A percentile compares a stretch with the other conserved stretches of the same genome.
Evolutionary conservation across 2,113 vertebrate genomes (phyloP).

Genomic region (Neolamprologus longior): DNA sequence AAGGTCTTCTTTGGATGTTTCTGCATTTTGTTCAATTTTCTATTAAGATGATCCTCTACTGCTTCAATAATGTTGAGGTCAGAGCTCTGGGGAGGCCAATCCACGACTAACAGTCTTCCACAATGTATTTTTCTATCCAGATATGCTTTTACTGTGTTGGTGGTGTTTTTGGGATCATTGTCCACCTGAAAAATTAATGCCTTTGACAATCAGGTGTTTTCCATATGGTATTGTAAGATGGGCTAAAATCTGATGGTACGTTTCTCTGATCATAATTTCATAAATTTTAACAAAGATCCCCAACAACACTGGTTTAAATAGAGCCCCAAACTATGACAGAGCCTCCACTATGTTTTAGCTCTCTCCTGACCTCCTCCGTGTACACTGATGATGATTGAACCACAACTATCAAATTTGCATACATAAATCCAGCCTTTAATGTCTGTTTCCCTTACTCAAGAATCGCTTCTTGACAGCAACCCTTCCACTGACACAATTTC

Average conservation of each 20-base stretch:
- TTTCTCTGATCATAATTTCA: neutral
- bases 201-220: neutral
- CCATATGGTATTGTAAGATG: neutral
- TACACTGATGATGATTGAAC: neutral
- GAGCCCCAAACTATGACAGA: neutral
- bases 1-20: neutral
- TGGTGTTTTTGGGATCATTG: neutral
- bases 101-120: neutral
- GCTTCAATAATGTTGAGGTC: neutral
- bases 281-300: neutral
- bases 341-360: neutral
- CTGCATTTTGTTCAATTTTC: neutral
- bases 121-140: neutral
- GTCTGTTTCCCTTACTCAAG: neutral
- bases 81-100: neutral
- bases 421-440: neutral
- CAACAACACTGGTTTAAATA: neutral
- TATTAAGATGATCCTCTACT: neutral
- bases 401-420: neutral
- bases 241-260: neutral
- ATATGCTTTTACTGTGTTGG: neutral
- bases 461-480: neutral
- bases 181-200: neutral
- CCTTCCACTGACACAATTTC: neutral
- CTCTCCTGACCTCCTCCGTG: neutral